phyloP scores from a whole-genome alignment of 2,888 invertebrate species.

The Dioctria linearis region DNA sequence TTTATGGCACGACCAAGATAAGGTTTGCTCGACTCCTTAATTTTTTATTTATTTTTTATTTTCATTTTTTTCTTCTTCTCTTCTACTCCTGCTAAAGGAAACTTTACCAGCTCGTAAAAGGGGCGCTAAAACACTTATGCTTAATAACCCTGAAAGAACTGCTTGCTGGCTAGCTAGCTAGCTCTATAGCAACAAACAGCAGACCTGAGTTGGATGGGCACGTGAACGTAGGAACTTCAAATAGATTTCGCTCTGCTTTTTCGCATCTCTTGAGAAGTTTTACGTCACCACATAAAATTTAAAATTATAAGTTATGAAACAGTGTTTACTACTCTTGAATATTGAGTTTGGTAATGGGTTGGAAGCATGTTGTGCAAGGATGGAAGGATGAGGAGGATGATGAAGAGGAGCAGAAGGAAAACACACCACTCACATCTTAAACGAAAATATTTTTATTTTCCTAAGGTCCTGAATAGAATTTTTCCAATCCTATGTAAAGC shows the following conservation, averaged over 20 bases:
- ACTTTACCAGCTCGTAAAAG: conserved; percentile 44
- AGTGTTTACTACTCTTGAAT: conserved; percentile 11
- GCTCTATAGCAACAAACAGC: not conserved
- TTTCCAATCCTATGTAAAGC: too few relatives aligned
- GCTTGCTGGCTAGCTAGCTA: not conserved
- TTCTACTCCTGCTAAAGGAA: not conserved
- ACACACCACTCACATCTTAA: too few relatives aligned
- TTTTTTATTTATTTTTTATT: too few relatives aligned
- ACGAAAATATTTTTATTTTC: too few relatives aligned
- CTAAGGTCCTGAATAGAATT: too few relatives aligned
- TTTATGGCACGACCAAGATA: conserved; percentile 44
- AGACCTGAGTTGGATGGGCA: not conserved
- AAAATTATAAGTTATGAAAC: conserved; percentile 45
- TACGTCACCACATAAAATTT: conserved; percentile 45
- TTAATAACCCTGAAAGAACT: conserved; percentile 47
- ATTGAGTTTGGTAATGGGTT: too few relatives aligned
- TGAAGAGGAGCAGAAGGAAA: too few relatives aligned
- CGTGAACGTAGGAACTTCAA: not conserved
- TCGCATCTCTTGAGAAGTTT: conserved; percentile 5
- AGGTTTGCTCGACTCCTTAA: conserved; percentile 16
- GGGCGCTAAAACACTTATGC: conserved; percentile 48
- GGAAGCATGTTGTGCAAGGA: too few relatives aligned
- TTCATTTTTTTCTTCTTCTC: not conserved
- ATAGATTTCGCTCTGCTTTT: conserved; percentile 28
- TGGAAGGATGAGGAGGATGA: too few relatives aligned